Percentiles rank a stretch among this genome's conserved stretches.
Evolutionary conservation across 2,888 invertebrate genomes (phyloP).

Genomic region (Drosophila setosimentum): DNA sequence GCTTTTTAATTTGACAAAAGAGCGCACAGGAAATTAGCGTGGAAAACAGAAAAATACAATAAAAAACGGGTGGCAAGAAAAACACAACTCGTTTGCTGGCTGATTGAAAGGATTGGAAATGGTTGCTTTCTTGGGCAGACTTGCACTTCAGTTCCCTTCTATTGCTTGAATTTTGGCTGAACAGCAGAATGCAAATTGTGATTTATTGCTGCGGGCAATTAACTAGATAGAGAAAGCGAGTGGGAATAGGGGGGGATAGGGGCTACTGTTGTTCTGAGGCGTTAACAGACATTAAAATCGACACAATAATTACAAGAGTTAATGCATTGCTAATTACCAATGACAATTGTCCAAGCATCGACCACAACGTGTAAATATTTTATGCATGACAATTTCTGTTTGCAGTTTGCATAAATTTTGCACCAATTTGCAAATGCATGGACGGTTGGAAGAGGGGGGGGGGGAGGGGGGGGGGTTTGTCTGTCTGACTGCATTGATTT

Average conservation of each 20-base stretch:
- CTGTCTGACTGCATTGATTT: constrained; percentile 44
- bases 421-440: constrained; percentile 8
- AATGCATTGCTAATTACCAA: constrained; percentile 68
- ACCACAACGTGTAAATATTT: constrained; percentile 19
- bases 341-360: constrained; percentile 12
- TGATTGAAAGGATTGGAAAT: constrained; percentile 62
- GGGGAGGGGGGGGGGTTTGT: neutral
- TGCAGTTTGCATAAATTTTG: constrained; percentile 66
- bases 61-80: constrained; percentile 51
- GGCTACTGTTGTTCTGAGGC: constrained; percentile 17
- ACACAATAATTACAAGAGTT: constrained; percentile 70
- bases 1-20: constrained; percentile 80
- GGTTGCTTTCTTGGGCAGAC: neutral
- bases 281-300: constrained; percentile 38
- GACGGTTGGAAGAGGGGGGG: neutral
- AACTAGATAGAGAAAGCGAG: neutral
- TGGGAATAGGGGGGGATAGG: neutral
- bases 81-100: constrained; percentile 43
- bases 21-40: constrained; percentile 73
- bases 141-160: neutral
- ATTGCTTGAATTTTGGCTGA: neutral
- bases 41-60: constrained; percentile 20
- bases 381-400: constrained; percentile 41
- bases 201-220: constrained; percentile 8
- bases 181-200: constrained; percentile 24